Base-by-base conservation (phyloP, 2,113 vertebrate genomes). In the Desmodus rotundus region DNA sequence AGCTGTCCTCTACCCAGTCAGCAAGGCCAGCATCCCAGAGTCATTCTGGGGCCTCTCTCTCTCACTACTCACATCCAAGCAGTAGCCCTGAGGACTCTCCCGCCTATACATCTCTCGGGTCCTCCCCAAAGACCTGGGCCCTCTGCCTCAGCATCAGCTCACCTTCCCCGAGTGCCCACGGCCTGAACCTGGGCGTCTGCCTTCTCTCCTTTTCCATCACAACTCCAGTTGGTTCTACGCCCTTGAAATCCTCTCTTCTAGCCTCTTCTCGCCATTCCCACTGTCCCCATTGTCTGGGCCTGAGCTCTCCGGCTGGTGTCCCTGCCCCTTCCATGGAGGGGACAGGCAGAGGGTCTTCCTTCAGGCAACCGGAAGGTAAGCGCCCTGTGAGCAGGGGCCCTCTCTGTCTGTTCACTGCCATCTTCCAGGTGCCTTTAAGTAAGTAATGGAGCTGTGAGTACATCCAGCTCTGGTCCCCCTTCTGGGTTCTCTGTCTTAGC, bases 101-200 rank as follows among this genome's bases (percentile, higher is more conserved):
- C 31, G 0, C 47, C n/a, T 1, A 5, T 2, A 8, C 3, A 0
- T 16, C 56, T n/a, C 52, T 14, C 22, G 0, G 14, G 9, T 19
- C 24, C 22, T n/a, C 50, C 76, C 52, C 47, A n/a, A n/a, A 6
- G 41, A 36, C 56, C 54, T 50, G 41, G 6, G 6, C 19, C 47
- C 13, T 6, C 33, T 2, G 13, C 50, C 36, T 52, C 19, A 3
- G 28, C 24, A 3, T 33, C 36, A 1, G 31, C 73, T n/a, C 20
- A 17, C 28, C 17, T 17, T 22, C 33, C 77, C 14, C 22, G 5
- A 2, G 22, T 31, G 31, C 78, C 72, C 45, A 17, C 19, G 85
- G 36, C 9, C 3, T 16, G 16, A 81, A 56, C 41, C 43, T 2
- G 4, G 43, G 20, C 28, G 1, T 11, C 50, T 36, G 67, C 11